Evolutionary conservation across 2,797 vertebrate genomes (phyloP), one percentile per base, ranked within the genome.

Genomic region (Psittacula derbiana): DNA sequence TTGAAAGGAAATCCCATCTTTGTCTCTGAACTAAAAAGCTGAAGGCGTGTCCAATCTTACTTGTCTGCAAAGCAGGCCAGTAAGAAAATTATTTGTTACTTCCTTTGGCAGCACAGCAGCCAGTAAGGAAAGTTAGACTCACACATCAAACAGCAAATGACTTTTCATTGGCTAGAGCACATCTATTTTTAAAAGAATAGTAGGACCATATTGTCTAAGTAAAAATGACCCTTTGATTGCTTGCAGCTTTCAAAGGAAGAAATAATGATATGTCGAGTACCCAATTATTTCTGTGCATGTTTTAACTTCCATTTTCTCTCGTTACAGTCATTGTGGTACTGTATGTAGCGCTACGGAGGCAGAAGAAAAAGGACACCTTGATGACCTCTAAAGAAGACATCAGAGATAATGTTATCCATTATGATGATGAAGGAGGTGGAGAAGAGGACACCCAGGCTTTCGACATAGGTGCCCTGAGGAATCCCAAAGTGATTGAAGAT

Each of bases 371-470:
- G 92, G 99, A 99, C 92, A 99, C 98, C 13, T 98, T 99, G 64
- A 99, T 99, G 99, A 99, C 99, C 3, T 99, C 99, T 43, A 99
- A 99, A 90, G 99, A 99, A 98, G 99, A 99, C 96, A 98, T 99
- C 96, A 98, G 99, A 88, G 99, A 99, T 96, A 99, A 99, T 7
- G 99, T 99, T 57, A 99, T 99, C 96, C 99, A 99, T 97, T 99
- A 99, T 5, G 99, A 99, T 70, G 99, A 99, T 28, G 99, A 99
- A 97, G 99, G 99, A 47, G 99, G 99, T 1, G 99, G 99, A 1
- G 99, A 99, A 92, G 99, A 99, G 92, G 99, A 99, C 97, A 99
- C 99, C 6, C 99, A 99, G 72, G 99, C 99, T 25, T 99, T 99
- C 4, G 99, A 99, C 97, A 99, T 99, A 66, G 99, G 99, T 33